phyloP scores from a whole-genome alignment of 2,888 invertebrate genomes.

The Plemyria rubiginata region DNA sequence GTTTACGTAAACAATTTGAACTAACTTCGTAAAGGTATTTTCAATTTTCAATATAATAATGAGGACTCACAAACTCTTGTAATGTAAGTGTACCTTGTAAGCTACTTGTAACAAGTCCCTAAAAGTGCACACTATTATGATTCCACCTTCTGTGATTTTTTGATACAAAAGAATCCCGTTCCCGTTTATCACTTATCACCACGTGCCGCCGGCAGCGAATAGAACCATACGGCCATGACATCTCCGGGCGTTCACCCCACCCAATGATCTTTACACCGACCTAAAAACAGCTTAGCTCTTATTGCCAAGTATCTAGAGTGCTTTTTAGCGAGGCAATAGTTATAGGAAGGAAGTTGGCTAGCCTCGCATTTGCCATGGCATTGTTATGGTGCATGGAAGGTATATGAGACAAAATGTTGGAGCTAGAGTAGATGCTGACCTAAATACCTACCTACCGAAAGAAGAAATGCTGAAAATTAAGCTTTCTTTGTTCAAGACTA shows the following conservation, averaged over 20 bases:
- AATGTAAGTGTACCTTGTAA: background rate
- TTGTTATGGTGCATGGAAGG: constrained; percentile 40
- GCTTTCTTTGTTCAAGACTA: constrained; percentile 21
- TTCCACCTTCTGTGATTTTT: background rate
- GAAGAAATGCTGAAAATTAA: constrained; percentile 32
- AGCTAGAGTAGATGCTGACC: constrained; percentile 32
- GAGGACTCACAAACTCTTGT: background rate
- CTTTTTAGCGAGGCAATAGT: constrained; percentile 38
- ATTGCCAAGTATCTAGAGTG: constrained; percentile 49
- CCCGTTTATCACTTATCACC: constrained; percentile 52
- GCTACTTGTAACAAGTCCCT: background rate
- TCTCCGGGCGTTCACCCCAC: constrained; percentile 72
- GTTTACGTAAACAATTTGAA: too few species aligned
- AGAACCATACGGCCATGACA: constrained; percentile 69
- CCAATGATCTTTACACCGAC: constrained; percentile 67
- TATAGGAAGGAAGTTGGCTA: constrained; percentile 27
- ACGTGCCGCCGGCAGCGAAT: constrained; percentile 51
- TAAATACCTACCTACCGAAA: constrained; percentile 33
- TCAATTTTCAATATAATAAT: background rate
- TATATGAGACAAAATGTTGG: constrained; percentile 26
- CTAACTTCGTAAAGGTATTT: background rate
- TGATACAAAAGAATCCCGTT: constrained; percentile 35
- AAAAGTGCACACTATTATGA: background rate
- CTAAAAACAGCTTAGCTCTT: constrained; percentile 58
- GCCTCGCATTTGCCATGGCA: constrained; percentile 33